Percentiles rank a stretch among this genome's conserved stretches.
phyloP scores from a whole-genome alignment of 35 echinoderm and acorn worm species.

The Anneissia japonica region DNA sequence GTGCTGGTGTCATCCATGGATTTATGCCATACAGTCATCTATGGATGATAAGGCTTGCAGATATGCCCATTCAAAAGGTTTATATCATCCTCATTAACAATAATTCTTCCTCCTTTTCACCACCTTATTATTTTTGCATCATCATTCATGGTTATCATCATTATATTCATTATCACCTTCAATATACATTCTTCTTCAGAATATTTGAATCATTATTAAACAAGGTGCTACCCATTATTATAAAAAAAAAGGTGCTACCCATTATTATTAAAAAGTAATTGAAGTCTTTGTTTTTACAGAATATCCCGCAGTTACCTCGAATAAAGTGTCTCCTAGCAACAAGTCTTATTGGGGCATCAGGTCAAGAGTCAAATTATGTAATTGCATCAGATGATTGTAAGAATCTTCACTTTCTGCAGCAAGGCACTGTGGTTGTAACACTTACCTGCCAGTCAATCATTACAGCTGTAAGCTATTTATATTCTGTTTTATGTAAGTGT shows the following conservation, averaged over 20 bases:
- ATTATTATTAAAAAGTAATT: no score
- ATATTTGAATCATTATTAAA: no score
- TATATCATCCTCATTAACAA: no score
- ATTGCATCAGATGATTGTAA: slow-evolving; percentile 70
- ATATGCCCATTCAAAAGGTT: background rate
- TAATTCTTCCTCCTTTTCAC: no score
- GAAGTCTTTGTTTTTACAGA: background rate
- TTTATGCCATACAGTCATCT: slow-evolving; percentile 65
- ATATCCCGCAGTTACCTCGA: background rate
- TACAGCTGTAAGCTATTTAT: slow-evolving; percentile 65
- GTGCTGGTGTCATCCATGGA: slow-evolving; percentile 60
- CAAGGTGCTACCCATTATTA: no score
- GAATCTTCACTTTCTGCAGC: slow-evolving; percentile 80
- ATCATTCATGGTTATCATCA: no score
- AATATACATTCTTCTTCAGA: no score
- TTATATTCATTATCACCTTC: no score
- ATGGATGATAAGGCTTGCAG: slow-evolving; percentile 62
- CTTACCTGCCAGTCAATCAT: slow-evolving; percentile 38
- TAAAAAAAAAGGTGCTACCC: no score
- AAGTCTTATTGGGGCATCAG: slow-evolving; percentile 47
- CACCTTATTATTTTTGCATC: no score
- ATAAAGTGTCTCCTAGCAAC: slow-evolving; percentile 57
- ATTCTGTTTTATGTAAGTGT: no score
- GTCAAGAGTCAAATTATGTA: slow-evolving; percentile 76
- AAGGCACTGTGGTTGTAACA: slow-evolving; percentile 66